Percentiles rank a stretch among this genome's conserved stretches.
Evolutionary conservation across 2,888 invertebrate species (phyloP).

Genomic region (Catocala nupta): DNA sequence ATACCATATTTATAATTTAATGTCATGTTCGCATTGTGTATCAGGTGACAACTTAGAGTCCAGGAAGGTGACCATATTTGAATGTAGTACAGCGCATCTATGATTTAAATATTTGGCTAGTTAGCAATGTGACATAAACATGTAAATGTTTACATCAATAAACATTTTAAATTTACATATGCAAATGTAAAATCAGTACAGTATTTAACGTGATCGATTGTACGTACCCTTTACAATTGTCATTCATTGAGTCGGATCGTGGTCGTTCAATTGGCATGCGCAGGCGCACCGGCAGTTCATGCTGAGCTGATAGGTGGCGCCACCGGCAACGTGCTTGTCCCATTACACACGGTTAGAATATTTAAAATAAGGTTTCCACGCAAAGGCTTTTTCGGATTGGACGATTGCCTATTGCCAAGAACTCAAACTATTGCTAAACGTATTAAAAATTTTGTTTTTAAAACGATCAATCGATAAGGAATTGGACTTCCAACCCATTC

Average conservation of each 20-base stretch:
- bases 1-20: no score
- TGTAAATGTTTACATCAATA: no score
- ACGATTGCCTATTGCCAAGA: neutral
- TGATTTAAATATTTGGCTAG: no score
- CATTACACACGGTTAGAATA: constrained; percentile 40
- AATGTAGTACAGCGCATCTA: no score
- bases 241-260: constrained; percentile 7
- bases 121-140: no score
- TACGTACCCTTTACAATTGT: neutral
- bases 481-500: no score
- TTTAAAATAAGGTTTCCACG: constrained; percentile 12
- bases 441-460: no score
- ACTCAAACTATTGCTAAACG: no score
- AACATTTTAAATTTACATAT: neutral
- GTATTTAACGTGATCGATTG: neutral
- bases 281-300: constrained; percentile 12
- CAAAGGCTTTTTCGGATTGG: neutral
- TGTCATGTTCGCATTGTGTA: no score
- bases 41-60: no score
- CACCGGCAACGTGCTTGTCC: constrained; percentile 35
- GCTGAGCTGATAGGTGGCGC: constrained; percentile 42
- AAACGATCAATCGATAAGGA: no score
- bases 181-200: neutral
- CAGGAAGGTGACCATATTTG: no score
- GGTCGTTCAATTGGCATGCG: constrained; percentile 30